Evolutionary conservation across 1,140 invertebrate genomes (phyloP), one percentile per base, ranked within the genome.

Genomic region (Batillaria attramentaria): DNA sequence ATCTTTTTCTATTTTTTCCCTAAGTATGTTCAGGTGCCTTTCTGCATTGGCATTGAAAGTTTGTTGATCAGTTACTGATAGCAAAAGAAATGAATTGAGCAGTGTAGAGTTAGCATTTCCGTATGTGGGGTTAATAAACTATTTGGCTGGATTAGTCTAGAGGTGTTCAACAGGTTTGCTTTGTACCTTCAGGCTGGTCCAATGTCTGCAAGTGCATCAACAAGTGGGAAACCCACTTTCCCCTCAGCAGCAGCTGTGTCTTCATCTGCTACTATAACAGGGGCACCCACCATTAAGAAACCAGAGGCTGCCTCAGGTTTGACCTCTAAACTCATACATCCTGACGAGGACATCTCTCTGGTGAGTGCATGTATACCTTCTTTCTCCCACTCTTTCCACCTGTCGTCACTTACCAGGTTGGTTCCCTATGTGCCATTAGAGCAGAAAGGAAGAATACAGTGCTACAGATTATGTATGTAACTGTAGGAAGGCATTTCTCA

Each of bases 251-350:
- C 85, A 72, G 83, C 78, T 80, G 83, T 85, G 5, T 79, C 84
- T 1, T 77, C 82, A 3, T 84, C 84, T 78, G 87, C 89, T n/a
- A 89, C 89, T 8, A 90, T 90, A 31, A 86, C 90, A 43, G 88
- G 89, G 3, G 87, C 90, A 60, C 87, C 89, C 79, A 81, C 89
- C 78, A 87, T 88, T 74, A 93, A 93, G 73, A 96, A 94, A 92
- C 93, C 94, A 43, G 93, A 94, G 81, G 93, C 95, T 41, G 94
- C 94, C 41, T 95, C 95, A 78, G 95, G 95, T 75, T 94, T 96
- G 39, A 94, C 95, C 31, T 96, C 96, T 88, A 96, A 96, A 92
- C 97, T 98, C 73, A 95, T 98, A 86, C 97, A 99, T 91, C 97
- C 97, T 37, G 94, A 95, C 37, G 97, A 98, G 91, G 97, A 98